Evolutionary conservation across 2,113 vertebrate species (phyloP).

Genomic region (Phrynosoma platyrhinos): DNA sequence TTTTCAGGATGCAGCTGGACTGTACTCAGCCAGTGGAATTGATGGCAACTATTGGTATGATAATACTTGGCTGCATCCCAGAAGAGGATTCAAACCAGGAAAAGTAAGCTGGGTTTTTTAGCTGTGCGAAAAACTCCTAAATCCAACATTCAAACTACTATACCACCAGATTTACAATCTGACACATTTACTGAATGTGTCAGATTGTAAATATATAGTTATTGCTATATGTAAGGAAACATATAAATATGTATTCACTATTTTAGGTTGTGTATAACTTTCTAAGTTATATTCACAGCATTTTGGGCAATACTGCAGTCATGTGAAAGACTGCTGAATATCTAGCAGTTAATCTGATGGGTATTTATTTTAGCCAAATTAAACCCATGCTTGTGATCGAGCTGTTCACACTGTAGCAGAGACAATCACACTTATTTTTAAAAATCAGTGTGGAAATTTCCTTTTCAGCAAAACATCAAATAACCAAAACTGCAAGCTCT

Average conservation of each 20-base stretch:
- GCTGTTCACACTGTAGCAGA: neutral
- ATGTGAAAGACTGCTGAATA: neutral
- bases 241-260: neutral
- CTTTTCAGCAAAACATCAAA: neutral
- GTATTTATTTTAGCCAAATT: neutral
- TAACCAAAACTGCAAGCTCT: neutral
- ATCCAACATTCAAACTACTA: too few species aligned
- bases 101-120: too few species aligned
- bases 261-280: neutral
- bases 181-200: conserved; percentile 4
- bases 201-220: neutral
- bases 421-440: neutral
- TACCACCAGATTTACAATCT: too few species aligned
- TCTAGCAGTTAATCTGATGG: neutral
- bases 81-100: too few species aligned
- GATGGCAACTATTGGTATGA: too few species aligned
- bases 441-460: neutral
- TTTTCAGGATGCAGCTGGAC: too few species aligned
- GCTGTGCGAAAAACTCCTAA: too few species aligned
- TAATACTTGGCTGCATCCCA: too few species aligned
- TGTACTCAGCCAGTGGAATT: too few species aligned
- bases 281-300: neutral
- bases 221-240: neutral
- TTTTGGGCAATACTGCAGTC: too few species aligned
- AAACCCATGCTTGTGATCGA: neutral